Evolutionary conservation across 1,140 invertebrate species (phyloP), one percentile per base, ranked within the genome.

Genomic region (Drosophila trapezifrons): DNA sequence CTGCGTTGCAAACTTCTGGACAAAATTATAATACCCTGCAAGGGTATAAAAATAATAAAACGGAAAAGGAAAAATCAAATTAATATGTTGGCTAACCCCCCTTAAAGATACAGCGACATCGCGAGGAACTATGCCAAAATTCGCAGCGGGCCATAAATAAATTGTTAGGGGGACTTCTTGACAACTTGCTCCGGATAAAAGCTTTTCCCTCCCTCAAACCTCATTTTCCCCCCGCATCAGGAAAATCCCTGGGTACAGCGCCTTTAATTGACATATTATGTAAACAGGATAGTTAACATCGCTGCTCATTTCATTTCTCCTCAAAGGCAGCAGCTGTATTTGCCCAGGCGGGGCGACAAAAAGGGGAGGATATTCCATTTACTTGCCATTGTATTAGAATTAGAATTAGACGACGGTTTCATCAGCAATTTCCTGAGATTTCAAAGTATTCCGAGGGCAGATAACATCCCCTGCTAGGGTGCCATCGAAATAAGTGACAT

Each of bases 211-310:
- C 6, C n/a, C 49, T 29, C 32, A n/a, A 32, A 12, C 15, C 13
- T 25, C 59, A 43, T 32, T 5, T 46, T 10, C 2, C 64, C 35
- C 54, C 51, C 18, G 25, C n/a, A n/a, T 27, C 20, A 35, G 22
- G 38, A 17, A 63, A 57, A 45, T 49, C 47, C 18, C 51, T 37
- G 51, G 4, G 32, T 10, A n/a, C 51, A 54, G 43, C 67, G 60
- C 43, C 80, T 72, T 76, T 84, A 84, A 84, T 84, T 84, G 80
- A 84, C 80, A 84, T 84, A 80, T 85, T 85, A 84, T 84, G 80
- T 84, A 84, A 84, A 84, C 80, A 80, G 80, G 76, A 84, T 84
- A 84, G 80, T 84, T 84, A 80, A 84, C 81, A 80, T 79, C 75
- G 66, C 64, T 79, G 66, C 64, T 71, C 69, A 72, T 74, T 74